A percentile compares a stretch with the other conserved stretches of the same genome.
phyloP scores from a whole-genome alignment of 2,888 invertebrate genomes.

The Lithosia quadra region DNA sequence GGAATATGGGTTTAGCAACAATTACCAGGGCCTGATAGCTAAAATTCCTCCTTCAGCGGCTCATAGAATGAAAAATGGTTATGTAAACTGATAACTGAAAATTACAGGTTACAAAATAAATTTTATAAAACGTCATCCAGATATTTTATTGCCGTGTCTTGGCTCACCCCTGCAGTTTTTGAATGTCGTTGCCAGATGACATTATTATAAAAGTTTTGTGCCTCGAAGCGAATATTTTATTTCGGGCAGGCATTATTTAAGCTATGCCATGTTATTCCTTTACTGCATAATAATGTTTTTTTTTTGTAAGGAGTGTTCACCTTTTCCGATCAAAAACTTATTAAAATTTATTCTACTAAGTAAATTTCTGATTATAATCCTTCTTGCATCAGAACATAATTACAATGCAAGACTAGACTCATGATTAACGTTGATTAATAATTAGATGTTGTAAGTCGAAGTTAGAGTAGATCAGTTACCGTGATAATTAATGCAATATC shows the following conservation, averaged over 20 bases:
- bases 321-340: too few species aligned
- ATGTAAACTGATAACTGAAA: not conserved
- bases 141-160: slow-evolving; percentile 23
- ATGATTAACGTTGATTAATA: too few species aligned
- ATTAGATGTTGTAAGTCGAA: too few species aligned
- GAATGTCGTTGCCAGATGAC: slow-evolving; percentile 38
- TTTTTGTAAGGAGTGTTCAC: too few species aligned
- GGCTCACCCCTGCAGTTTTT: slow-evolving; percentile 26
- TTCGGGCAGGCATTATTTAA: slow-evolving; percentile 15
- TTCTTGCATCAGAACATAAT: too few species aligned
- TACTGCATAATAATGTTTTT: not conserved
- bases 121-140: slow-evolving; percentile 29
- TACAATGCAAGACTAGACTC: too few species aligned
- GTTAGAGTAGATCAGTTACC: not conserved
- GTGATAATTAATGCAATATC: too few species aligned
- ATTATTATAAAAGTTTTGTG: slow-evolving; percentile 45
- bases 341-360: too few species aligned
- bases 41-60: not conserved
- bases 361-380: too few species aligned
- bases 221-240: slow-evolving; percentile 31
- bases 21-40: too few species aligned
- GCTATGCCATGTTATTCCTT: not conserved
- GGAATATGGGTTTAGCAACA: too few species aligned
- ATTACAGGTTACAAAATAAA: too few species aligned
- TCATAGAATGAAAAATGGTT: not conserved